Base-by-base conservation (phyloP, 2,888 invertebrate species). In the Eristalis arbustorum region DNA sequence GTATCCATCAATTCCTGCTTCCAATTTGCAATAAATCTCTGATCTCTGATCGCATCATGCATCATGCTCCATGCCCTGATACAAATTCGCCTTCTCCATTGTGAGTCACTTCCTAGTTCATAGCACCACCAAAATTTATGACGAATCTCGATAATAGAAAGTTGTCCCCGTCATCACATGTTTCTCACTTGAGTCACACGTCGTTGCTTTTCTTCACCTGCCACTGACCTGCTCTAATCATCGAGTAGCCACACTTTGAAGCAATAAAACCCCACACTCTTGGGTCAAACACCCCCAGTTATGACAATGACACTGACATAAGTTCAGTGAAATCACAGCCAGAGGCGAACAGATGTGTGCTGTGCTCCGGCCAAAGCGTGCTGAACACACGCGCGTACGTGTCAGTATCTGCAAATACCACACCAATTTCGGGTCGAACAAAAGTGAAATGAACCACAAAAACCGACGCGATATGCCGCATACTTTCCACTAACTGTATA, bases 371-470 rank as follows among this genome's bases (percentile, higher is more conserved):
- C 18, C 49, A 6, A n/a, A 18, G 49, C 49, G n/a, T 6, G 8
- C 49, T 2, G 13, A 37, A 13, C 37, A 37, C 2, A 18, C 49
- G 49, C 4, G 2, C 34, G 11, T 37, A 18, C 49, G 49, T 49
- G 49, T 18, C 1, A 18, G 49, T 49, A 18, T 49, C 49, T 49
- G 49, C 49, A 49, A 49, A 49, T 49, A 49, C 49, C 49, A 49
- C 49, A 49, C 49, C 49, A 49, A 49, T 49, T 49, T 8, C 49
- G 49, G 18, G 49, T 18, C 49, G 31, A 49, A 49, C 49, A 18
- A 77, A 77, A 77, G 71, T 64, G 64, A 77, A 77, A 77, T 56
- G 56, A 69, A 11, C 57, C 40, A 71, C 57, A 13, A 22, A 31
- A 14, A 25, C 25, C 13, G 4, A 59, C 23, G 11, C 59, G 25